Evolutionary conservation across 2,113 vertebrate species (phyloP), one percentile per base, ranked within the genome.

Genomic region (Bos javanicus): DNA sequence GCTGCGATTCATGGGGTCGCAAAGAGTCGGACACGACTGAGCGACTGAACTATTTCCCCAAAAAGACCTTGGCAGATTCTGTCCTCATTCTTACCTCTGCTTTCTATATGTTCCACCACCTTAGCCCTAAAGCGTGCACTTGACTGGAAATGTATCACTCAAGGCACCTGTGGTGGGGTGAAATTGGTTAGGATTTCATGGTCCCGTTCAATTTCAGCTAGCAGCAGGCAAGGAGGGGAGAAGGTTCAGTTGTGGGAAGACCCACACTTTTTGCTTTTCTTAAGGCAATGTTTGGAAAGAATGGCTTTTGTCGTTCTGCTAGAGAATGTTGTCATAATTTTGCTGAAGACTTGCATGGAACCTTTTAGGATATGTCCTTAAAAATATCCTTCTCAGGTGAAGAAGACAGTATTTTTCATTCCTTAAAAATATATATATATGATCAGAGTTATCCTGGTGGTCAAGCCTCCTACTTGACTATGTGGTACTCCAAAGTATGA

Each of bases 131-230:
- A 94, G 78, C 94, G 93, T 93, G 89, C 87, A 95, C 90, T 88
- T 98, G 94, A 96, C 95, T 98, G 94, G 80, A 97, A 98, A 97
- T 93, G 83, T 25, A 98, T 96, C 98, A 90, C 78, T 96, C 46
- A 30, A 93, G 94, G 83, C 86, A 97, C 95, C 96, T 97, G 95
- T 92, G 91, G 96, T 54, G 84, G 95, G 90, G 67, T 88, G 76
- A 98, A 98, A 98, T 96, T 97, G 94, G 84, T 87, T 97, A 97
- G 93, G 87, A 97, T 95, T 97, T 97, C 97, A 95, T 83, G 93
- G 64, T 91, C 93, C 80, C 83, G 88, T 97, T 67, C 94, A 97
- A 96, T 98, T 98, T 98, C 87, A 92, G 71, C 74, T 92, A 98
- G 94, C 97, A 98, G 97, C 95, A 98, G 95, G 94, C 84, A 97